phyloP scores from a whole-genome alignment of 2,797 vertebrate genomes.

The Podargus strigoides region DNA sequence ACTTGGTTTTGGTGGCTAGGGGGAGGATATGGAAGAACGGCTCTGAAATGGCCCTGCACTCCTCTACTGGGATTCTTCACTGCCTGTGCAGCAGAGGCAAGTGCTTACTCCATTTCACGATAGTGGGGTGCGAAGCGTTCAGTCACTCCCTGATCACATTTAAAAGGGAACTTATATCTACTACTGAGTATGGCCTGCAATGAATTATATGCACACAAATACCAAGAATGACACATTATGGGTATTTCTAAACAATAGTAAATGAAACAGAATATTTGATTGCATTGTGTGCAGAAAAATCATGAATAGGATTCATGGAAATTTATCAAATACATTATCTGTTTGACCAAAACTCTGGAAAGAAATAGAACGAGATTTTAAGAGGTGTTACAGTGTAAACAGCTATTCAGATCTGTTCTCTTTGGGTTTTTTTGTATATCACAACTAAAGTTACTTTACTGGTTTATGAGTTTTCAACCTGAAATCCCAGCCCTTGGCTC shows the following conservation, averaged over 20 bases:
- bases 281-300: background rate
- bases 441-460: background rate
- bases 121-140: background rate
- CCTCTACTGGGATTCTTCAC: background rate
- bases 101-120: background rate
- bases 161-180: background rate
- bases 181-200: background rate
- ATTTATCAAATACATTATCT: background rate
- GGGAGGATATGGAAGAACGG: background rate
- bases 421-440: fast-evolving
- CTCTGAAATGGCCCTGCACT: background rate
- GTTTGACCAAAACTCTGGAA: background rate
- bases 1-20: background rate
- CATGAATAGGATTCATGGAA: background rate
- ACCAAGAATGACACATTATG: background rate
- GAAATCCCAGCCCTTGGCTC: background rate
- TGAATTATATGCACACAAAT: background rate
- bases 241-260: background rate
- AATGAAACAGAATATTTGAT: background rate
- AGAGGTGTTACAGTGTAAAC: background rate
- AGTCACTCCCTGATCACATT: background rate
- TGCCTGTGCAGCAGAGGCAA: background rate
- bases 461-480: background rate
- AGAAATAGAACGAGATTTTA: background rate
- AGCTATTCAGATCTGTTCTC: background rate